A percentile compares a stretch with the other conserved stretches of the same genome.
Evolutionary conservation across 1,140 invertebrate genomes (phyloP).

Genomic region (Spodoptera frugiperda): DNA sequence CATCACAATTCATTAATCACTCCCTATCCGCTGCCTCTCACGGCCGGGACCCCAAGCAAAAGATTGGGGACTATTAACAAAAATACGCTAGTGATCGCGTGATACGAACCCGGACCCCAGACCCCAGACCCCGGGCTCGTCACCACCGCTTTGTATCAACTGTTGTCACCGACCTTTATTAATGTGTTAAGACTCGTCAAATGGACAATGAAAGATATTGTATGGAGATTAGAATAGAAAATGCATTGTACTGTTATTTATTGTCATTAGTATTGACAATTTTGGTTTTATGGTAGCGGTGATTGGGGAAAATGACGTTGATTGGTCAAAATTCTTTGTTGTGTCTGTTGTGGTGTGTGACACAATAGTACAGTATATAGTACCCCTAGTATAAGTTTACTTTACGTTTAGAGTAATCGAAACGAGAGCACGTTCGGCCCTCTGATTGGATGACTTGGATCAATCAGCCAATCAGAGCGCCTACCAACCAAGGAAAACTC

Average conservation of each 20-base stretch:
- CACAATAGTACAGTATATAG: too few species aligned
- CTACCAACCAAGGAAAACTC: too few species aligned
- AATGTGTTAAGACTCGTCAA: conserved; percentile 54
- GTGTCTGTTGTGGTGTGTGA: too few species aligned
- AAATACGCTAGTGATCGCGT: conserved; percentile 70
- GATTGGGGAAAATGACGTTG: too few species aligned
- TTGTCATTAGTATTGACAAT: background rate
- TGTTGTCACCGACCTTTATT: conserved; percentile 56
- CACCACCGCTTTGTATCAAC: conserved; percentile 60
- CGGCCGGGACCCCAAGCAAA: conserved; percentile 13
- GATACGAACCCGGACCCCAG: conserved; percentile 61
- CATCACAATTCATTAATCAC: conserved; percentile 4
- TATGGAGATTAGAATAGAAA: conserved; percentile 3
- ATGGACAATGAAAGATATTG: conserved; percentile 30
- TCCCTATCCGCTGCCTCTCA: conserved; percentile 27
- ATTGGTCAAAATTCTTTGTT: too few species aligned
- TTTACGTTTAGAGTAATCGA: too few species aligned
- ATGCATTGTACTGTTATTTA: background rate
- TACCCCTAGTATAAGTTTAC: too few species aligned
- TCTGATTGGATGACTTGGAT: too few species aligned
- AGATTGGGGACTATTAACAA: conserved; percentile 66
- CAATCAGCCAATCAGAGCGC: too few species aligned
- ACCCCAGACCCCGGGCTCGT: conserved; percentile 47
- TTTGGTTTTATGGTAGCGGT: background rate
- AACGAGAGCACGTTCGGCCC: too few species aligned